phyloP scores from a whole-genome alignment of 2,888 invertebrate genomes.

The Dryocosmus kuriphilus region DNA sequence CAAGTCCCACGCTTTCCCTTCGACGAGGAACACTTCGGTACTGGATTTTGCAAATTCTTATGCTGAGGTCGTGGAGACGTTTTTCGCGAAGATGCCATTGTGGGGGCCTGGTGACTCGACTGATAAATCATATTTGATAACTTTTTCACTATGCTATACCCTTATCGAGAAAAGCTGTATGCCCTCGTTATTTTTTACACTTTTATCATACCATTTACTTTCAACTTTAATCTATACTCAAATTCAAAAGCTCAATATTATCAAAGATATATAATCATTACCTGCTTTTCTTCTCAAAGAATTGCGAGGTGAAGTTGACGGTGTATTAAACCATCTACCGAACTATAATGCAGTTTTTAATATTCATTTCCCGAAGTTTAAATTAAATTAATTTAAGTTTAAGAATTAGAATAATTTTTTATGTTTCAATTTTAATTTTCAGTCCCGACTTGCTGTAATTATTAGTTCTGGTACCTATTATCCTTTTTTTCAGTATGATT shows the following conservation, averaged over 20 bases:
- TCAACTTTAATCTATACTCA: not conserved
- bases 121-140: slow-evolving; percentile 66
- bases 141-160: not conserved
- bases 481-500: not conserved
- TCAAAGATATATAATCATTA: not conserved
- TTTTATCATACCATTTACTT: not conserved
- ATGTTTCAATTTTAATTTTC: no score
- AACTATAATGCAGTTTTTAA: no score
- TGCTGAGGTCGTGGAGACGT: slow-evolving; percentile 72
- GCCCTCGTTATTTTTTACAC: no score
- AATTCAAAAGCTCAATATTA: not conserved
- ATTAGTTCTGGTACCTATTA: not conserved
- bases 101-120: slow-evolving; percentile 70
- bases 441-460: not conserved
- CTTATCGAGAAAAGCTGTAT: not conserved
- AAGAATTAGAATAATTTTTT: not conserved
- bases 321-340: not conserved
- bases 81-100: slow-evolving; percentile 73
- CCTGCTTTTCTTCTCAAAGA: not conserved
- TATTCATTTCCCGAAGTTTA: no score
- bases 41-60: slow-evolving; percentile 65
- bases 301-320: not conserved
- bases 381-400: not conserved
- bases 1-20: slow-evolving; percentile 56
- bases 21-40: slow-evolving; percentile 60